These are phyloP conservation scores for Mola mola DNA, from an alignment of 2,113 vertebrate species.

Conservation along the genomic window DNA sequence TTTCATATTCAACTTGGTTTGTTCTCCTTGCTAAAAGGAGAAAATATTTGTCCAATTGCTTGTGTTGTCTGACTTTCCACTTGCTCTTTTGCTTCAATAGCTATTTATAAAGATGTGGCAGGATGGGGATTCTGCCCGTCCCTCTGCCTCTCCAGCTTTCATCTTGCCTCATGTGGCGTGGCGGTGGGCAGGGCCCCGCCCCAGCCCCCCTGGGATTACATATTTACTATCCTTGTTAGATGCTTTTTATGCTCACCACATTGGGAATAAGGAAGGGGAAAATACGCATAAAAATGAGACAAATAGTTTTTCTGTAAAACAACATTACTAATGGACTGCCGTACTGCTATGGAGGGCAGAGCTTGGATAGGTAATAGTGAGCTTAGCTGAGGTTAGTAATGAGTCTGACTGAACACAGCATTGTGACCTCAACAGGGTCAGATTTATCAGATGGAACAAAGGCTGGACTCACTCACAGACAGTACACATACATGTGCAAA, in stretches of 20 bases:
- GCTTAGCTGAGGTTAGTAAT: background rate
- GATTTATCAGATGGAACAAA: background rate
- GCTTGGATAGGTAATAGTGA: background rate
- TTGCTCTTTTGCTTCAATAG: conserved; percentile 47
- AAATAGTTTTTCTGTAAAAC: conserved; percentile 24
- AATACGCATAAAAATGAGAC: conserved; percentile 20
- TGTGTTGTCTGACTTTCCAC: conserved; percentile 48
- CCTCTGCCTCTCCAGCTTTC: conserved; percentile 55
- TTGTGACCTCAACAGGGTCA: conserved; percentile 24
- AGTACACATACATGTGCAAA: background rate
- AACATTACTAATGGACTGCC: background rate
- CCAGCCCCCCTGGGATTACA: conserved; percentile 28
- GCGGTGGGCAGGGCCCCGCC: conserved; percentile 31
- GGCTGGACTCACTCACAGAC: conserved; percentile 17
- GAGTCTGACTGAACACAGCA: background rate
- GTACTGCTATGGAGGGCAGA: background rate
- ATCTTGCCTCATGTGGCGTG: conserved; percentile 34
- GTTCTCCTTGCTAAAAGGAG: conserved; percentile 21
- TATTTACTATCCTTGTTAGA: conserved; percentile 53
- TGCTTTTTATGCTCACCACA: conserved; percentile 52
- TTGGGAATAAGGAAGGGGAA: conserved; percentile 22
- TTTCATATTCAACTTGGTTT: background rate
- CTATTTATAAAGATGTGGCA: conserved; percentile 57
- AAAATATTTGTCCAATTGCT: conserved; percentile 44
- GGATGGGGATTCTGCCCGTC: conserved; percentile 10